These are phyloP conservation scores for Xenops minutus DNA, from an alignment of 2,797 vertebrate genomes.

Conservation along the genomic window DNA sequence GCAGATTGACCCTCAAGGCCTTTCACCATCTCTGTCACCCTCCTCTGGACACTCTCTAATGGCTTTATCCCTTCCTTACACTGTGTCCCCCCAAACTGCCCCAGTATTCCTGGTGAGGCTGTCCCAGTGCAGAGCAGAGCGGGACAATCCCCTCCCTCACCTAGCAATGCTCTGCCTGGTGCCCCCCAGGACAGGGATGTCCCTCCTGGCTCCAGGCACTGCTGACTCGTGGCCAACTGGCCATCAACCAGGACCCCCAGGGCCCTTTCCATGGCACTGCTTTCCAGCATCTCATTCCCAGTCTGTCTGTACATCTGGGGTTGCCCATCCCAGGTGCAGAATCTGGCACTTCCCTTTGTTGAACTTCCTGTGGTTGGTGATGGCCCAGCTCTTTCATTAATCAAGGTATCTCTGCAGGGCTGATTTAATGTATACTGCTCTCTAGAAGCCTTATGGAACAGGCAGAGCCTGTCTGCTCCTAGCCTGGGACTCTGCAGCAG, in stretches of 20 bases:
- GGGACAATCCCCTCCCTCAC: background rate
- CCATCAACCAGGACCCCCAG: background rate
- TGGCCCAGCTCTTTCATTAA: background rate
- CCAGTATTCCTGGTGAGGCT: accelerated
- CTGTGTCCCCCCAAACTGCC: background rate
- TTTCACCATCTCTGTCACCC: background rate
- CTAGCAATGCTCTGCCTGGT: background rate
- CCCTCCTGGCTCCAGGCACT: background rate
- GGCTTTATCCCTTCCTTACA: background rate
- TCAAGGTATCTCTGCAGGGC: background rate
- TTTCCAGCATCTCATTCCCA: background rate
- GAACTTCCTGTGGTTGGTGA: background rate
- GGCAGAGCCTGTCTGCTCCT: background rate
- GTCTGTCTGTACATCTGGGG: background rate
- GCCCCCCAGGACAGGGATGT: background rate
- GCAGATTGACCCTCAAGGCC: background rate
- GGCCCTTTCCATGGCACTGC: background rate
- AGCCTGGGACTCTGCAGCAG: background rate
- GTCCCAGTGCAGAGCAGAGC: accelerated
- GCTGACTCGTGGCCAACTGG: background rate
- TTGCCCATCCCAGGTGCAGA: background rate
- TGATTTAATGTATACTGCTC: background rate
- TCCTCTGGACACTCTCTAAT: background rate
- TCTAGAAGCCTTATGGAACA: background rate
- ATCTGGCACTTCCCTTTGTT: background rate